Base-by-base conservation (phyloP, 2,797 vertebrate genomes). In the Pitangus sulphuratus region DNA sequence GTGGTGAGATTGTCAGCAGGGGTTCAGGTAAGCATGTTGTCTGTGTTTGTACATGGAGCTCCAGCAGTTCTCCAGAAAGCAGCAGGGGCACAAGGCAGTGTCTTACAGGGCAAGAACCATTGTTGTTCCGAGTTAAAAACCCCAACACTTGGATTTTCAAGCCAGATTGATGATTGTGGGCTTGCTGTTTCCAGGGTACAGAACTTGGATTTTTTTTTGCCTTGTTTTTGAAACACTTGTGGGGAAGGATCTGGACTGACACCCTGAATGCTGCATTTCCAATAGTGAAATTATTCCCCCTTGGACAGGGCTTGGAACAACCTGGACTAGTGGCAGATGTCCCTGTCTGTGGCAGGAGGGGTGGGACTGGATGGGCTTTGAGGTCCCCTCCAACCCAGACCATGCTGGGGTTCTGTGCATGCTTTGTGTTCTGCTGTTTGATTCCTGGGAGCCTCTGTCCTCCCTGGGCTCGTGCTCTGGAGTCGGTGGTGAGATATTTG, bases 401-500 rank as follows among this genome's bases (percentile, higher is more conserved):
- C 30, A 1, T 35, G 17, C 30, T 45, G 68, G 24, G 25, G 7
- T 17, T 47, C 30, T 74, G 33, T 40, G 39, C 31, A 15, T 58
- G n/a, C 50, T 60, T n/a, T 4, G 19, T 68, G 76, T 35, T 86
- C 76, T 62, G 84, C 91, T 89, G 53, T 83, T 78, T 81, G 68
- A 16, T 57, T 81, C 92, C 69, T 51, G 10, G 45, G 20, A 90
- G 45, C 9, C 51, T 86, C 85, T 74, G 50, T 90, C 64, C 48
- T 82, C 91, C 64, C 87, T 15, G 71, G 82, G 54, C 68, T 71
- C 2, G 0, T 71, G 80, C 26, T 71, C 84, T 92, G 90, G 80
- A 90, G 42, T 15, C 79, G 85, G 78, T 70, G 83, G 88, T 89
- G 82, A 35, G 80, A 40, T 61, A 65, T 82, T 93, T 85, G 90